Evolutionary conservation across 2,888 invertebrate genomes (phyloP).

Genomic region (Nineta flava): DNA sequence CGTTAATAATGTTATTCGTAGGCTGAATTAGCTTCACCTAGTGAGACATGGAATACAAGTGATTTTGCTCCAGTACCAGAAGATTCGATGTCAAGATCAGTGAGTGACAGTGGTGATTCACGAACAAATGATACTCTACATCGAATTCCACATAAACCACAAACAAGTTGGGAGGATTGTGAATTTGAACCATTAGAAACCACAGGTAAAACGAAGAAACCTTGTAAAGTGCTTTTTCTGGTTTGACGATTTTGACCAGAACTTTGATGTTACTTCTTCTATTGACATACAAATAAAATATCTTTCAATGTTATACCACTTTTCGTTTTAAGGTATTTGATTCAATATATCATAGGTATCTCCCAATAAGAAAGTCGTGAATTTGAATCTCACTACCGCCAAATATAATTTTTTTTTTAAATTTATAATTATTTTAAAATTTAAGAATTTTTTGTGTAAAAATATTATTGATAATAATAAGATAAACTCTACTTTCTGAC

Average conservation of each 20-base stretch:
- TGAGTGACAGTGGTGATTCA: conserved; percentile 21
- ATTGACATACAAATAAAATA: no score
- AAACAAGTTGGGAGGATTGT: conserved; percentile 58
- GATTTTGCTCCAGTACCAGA: conserved; percentile 23
- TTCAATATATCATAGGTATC: no score
- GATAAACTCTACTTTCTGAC: no score
- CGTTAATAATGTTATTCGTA: conserved; percentile 18
- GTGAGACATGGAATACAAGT: conserved; percentile 42
- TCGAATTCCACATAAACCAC: conserved; percentile 29
- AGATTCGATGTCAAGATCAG: conserved; percentile 10
- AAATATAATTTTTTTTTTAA: no score
- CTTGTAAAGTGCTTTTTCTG: conserved; percentile 23
- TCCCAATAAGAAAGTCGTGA: no score
- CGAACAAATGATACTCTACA: conserved; percentile 21
- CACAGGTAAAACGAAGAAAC: conserved; percentile 33
- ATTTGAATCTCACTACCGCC: no score
- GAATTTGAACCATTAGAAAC: conserved; percentile 71
- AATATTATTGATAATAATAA: no score
- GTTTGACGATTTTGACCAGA: no score
- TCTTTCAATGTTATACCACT: no score
- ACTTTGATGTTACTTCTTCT: neutral
- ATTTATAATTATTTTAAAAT: no score
- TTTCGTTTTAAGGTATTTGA: no score
- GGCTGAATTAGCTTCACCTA: conserved; percentile 41
- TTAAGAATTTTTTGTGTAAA: no score